Percentiles rank a stretch among this genome's conserved stretches.
Evolutionary conservation across 2,113 vertebrate species (phyloP).

Genomic region (Ammospiza caudacuta): DNA sequence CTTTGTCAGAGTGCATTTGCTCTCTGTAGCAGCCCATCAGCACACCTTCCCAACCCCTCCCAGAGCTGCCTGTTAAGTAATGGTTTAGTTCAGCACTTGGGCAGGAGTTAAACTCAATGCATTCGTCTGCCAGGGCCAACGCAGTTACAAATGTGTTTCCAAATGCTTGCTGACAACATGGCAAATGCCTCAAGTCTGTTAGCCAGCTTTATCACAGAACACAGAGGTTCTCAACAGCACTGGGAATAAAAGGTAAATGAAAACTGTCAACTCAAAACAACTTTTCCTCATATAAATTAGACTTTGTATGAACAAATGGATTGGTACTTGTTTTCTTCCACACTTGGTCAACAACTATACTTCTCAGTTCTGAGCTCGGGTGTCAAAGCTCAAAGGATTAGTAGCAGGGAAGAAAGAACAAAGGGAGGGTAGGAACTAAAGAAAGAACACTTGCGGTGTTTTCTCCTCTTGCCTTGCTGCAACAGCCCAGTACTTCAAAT

Average conservation of each 20-base stretch:
- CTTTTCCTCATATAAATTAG: slow-evolving; percentile 43
- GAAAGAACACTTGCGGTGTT: neutral
- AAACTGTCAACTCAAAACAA: slow-evolving; percentile 37
- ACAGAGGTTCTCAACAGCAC: neutral
- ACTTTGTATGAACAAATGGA: neutral
- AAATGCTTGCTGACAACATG: slow-evolving; percentile 32
- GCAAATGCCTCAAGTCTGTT: neutral
- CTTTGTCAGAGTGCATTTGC: neutral
- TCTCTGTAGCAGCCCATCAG: neutral
- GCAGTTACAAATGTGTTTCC: neutral
- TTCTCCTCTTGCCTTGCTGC: neutral
- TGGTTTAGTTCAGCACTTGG: neutral
- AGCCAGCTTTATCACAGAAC: slow-evolving; percentile 11
- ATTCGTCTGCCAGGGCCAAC: neutral
- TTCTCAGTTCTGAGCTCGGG: neutral
- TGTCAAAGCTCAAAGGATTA: neutral
- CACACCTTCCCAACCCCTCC: neutral
- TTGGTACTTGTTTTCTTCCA: slow-evolving; percentile 10
- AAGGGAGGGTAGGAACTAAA: neutral
- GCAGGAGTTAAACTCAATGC: neutral
- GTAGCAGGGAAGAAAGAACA: neutral
- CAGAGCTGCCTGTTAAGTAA: neutral
- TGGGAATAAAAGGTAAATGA: slow-evolving; percentile 3
- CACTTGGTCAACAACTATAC: slow-evolving; percentile 5
- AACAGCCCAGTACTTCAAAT: neutral